These are phyloP conservation scores for Cyclophora albipunctata DNA, from an alignment of 2,888 invertebrate species.

Conservation along the genomic window DNA sequence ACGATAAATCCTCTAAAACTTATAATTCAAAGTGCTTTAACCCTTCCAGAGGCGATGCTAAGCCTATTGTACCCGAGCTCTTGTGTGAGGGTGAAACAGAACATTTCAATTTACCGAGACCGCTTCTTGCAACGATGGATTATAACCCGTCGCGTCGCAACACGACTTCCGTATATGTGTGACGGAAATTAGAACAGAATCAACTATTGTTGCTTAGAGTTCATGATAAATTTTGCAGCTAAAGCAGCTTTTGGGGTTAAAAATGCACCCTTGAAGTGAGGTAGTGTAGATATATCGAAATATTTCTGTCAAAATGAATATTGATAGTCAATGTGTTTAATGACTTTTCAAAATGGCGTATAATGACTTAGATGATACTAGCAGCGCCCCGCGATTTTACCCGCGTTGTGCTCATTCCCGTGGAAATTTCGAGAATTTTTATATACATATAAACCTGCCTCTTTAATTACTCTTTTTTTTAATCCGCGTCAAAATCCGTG, in stretches of 20 bases:
- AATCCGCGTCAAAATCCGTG: too few relatives aligned
- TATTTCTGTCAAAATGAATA: neutral
- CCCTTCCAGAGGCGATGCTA: neutral
- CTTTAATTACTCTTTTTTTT: too few relatives aligned
- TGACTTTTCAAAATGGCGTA: too few relatives aligned
- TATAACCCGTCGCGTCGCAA: conserved; percentile 18
- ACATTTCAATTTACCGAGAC: conserved; percentile 64
- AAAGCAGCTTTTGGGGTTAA: neutral
- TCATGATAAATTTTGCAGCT: neutral
- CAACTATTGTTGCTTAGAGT: neutral
- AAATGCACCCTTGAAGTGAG: neutral
- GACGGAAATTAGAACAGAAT: neutral
- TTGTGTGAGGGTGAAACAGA: conserved; percentile 40
- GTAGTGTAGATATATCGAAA: neutral
- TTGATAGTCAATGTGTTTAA: too few relatives aligned
- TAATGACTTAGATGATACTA: too few relatives aligned
- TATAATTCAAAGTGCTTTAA: too few relatives aligned
- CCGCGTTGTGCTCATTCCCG: too few relatives aligned
- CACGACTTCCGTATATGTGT: neutral
- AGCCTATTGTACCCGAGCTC: conserved; percentile 4
- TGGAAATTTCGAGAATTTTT: too few relatives aligned
- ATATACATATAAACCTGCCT: too few relatives aligned
- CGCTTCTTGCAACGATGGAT: conserved; percentile 41
- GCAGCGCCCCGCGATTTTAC: too few relatives aligned
- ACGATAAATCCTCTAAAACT: too few relatives aligned